Evolutionary conservation across 2,113 vertebrate genomes (phyloP).

Genomic region (Mesitornis unicolor): DNA sequence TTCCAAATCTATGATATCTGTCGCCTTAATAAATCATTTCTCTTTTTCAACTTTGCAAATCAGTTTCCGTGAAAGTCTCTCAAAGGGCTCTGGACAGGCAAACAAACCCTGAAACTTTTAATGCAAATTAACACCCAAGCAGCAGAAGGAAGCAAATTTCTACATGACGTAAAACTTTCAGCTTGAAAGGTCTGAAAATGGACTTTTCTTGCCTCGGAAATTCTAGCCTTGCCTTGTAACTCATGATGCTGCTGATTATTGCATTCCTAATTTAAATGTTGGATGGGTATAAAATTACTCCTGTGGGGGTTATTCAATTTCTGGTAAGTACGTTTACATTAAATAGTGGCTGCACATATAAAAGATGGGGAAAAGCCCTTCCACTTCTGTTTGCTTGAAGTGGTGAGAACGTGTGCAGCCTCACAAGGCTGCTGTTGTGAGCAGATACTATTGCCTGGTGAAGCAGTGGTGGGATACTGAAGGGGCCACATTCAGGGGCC

Average conservation of each 20-base stretch:
- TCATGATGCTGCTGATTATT: not conserved
- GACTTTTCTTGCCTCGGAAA: not conserved
- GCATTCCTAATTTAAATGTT: conserved; percentile 37
- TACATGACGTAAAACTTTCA: not conserved
- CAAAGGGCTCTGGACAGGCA: too few species aligned
- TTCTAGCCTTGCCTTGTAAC: not conserved
- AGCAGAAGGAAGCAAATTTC: not conserved
- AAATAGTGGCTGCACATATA: not conserved
- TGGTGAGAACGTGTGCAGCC: not conserved
- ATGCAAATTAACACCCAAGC: not conserved
- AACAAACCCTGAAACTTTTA: not conserved
- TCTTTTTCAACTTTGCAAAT: too few species aligned
- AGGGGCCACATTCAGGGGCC: not conserved
- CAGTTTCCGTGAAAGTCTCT: too few species aligned
- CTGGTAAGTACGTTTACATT: conserved; percentile 32
- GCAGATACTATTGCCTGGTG: not conserved
- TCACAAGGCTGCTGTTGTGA: not conserved
- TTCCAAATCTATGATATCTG: too few species aligned
- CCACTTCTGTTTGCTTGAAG: not conserved
- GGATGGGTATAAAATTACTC: conserved; percentile 39
- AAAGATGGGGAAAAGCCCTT: conserved; percentile 7
- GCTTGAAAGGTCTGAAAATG: conserved; percentile 34
- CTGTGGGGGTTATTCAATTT: conserved; percentile 29
- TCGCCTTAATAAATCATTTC: too few species aligned
- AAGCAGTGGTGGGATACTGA: not conserved